Evolutionary conservation across 2,888 invertebrate species (phyloP), one percentile per base, ranked within the genome.

Genomic region (Ichneumon xanthorius): DNA sequence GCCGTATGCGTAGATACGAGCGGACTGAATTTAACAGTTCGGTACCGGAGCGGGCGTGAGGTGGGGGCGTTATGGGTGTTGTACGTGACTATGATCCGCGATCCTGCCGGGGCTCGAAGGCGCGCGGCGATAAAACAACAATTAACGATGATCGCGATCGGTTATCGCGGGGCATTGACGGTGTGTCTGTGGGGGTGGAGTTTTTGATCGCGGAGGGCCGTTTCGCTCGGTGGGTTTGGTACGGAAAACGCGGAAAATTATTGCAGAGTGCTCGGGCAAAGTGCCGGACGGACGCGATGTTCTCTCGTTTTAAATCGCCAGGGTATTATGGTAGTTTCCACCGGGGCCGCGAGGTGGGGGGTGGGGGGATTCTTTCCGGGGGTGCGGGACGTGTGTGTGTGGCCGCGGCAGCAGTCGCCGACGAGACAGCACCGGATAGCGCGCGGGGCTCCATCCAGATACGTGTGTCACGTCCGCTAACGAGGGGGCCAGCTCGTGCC

Each of bases 61-160:
- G 55, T 3, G 22, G 22, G 11, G 40, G 40, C 40, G 40, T 40
- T 40, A 11, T 6, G 55, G 22, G 16, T 9, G 7, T 55, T 80
- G 30, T 45, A 65, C 80, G 76, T 67, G 71, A 67, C 70, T 75
- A 65, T 65, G 75, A 63, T 22, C 22, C 16, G 55, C 22, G 55
- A 67, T 73, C 30, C 45, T 19, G 48, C n/a, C 11, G 33, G 16
- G n/a, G 9, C 53, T 48, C 37, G 16, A 37, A 53, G 16, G 61
- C 4, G 14, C 4, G 45, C 3, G 0, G 37, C 58, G 65, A 80
- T 85, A 80, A 68, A 79, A 80, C 75, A 75, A 86, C 87, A 90
- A 92, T 91, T 90, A 91, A 89, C 86, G 82, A 88, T 86, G 89
- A 90, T 91, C 87, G 86, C 88, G 86, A 90, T 90, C 88, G 80